These are phyloP conservation scores for Oreortyx pictus DNA, from an alignment of 2,797 vertebrate genomes.

Conservation along the genomic window DNA sequence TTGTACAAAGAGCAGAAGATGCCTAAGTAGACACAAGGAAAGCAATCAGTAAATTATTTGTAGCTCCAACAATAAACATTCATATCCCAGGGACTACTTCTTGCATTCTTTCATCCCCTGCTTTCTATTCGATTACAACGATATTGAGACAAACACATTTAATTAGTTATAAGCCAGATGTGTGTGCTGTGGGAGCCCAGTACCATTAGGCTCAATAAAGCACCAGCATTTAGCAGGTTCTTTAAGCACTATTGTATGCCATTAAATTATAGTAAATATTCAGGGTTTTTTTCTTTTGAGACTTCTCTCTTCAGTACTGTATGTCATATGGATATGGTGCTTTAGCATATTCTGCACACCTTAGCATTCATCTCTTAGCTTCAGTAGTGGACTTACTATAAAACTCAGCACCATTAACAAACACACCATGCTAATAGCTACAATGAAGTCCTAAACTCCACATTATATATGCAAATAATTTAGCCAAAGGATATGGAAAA, in stretches of 20 bases:
- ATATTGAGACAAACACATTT: not conserved
- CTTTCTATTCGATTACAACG: not conserved
- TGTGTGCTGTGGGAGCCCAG: fast-evolving
- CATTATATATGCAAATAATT: not conserved
- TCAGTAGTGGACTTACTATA: not conserved
- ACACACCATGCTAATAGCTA: not conserved
- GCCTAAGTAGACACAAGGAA: not conserved
- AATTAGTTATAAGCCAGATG: not conserved
- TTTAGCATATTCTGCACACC: not conserved
- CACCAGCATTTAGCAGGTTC: not conserved
- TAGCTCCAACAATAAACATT: not conserved
- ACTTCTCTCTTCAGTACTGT: not conserved
- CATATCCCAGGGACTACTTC: not conserved
- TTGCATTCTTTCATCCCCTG: not conserved
- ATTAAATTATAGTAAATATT: not conserved
- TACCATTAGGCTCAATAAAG: not conserved
- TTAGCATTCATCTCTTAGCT: no score
- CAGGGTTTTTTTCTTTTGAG: no score
- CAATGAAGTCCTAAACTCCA: not conserved
- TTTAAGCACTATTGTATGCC: not conserved
- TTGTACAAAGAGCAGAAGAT: not conserved
- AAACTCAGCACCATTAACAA: not conserved
- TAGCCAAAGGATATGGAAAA: not conserved
- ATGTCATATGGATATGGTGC: not conserved
- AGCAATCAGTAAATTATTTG: not conserved